A percentile compares a stretch with the other conserved stretches of the same genome.
Conservation (phyloP, 1,140 invertebrate species). For the Drosophila melanogaster region Release_6_plus_ISO1_MT NT_033779.5:12685001-12685500, state of each 20-base stretch:
- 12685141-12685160: slow-evolving; percentile 85
- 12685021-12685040: slow-evolving; percentile 75
- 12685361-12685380: slow-evolving; percentile 99
- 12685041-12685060: slow-evolving; percentile 58
- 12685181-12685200: slow-evolving; percentile 97
- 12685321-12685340: slow-evolving; percentile 98
- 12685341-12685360: slow-evolving; percentile 99
- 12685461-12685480: slow-evolving; percentile 90
- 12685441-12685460: slow-evolving; percentile 90
- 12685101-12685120: slow-evolving; percentile 43
- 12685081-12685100: slow-evolving; percentile 85
- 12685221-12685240: slow-evolving; percentile 98
- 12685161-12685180: slow-evolving; percentile 89
- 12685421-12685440: slow-evolving; percentile 90
- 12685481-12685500: slow-evolving; percentile 95
- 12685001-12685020: slow-evolving; percentile 84
- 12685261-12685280: slow-evolving; percentile 98
- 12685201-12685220: slow-evolving; percentile 98
- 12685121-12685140: slow-evolving; percentile 56
- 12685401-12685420: slow-evolving; percentile 95
- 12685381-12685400: slow-evolving; percentile 98
- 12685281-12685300: slow-evolving; percentile 99
- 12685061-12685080: slow-evolving; percentile 86
- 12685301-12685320: slow-evolving; percentile 99
- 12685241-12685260: slow-evolving; percentile 98